Evolutionary conservation across 2,797 vertebrate species (phyloP), one percentile per base, ranked within the genome.

Genomic region (Diglossa cyanea): DNA sequence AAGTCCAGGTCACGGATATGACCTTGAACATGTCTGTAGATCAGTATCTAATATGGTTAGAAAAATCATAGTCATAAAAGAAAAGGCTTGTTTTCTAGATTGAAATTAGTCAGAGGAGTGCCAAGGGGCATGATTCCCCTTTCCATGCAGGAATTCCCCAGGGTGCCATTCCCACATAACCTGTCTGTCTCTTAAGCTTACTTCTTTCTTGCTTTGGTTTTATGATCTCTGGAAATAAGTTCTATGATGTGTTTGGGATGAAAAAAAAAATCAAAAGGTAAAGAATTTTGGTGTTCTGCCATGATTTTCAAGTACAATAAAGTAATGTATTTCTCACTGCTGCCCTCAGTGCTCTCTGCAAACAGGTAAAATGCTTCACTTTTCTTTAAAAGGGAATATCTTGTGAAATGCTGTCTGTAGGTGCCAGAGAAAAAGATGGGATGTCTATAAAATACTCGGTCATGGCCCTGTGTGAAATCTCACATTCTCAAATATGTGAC

Each of bases 241-340:
- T 68, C 77, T 54, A 14, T 51, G 60, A 86, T 11, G 39, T 5
- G 3, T 88, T 81, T 79, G 25, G n/a, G 62, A 54, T 21, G 2
- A 14, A 12, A 2, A 13, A 13, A 63, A 63, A 54, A 39, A 24
- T 53, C 8, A 15, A 61, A 74, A 86, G 17, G 37, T 39, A 42
- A 67, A 83, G 75, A 55, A 77, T 93, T 66, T 86, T 85, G 86
- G 71, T 86, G 39, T 67, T 66, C 53, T 93, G 95, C 86, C 88
- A 79, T 1, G 18, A n/a, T 81, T 95, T 94, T 42, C 48, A 77
- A 76, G 60, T n/a, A 3, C 26, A 47, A 28, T 25, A 66, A 77
- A 94, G 47, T 17, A 39, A 53, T 7, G n/a, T 31, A 55, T 37
- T 71, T 85, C 77, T 74, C 31, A 7, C 55, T 76, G 51, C 47